Percentiles rank a stretch among this genome's conserved stretches.
phyloP scores from a whole-genome alignment of 2,888 invertebrate species.

The Oscheius sp. region DNA sequence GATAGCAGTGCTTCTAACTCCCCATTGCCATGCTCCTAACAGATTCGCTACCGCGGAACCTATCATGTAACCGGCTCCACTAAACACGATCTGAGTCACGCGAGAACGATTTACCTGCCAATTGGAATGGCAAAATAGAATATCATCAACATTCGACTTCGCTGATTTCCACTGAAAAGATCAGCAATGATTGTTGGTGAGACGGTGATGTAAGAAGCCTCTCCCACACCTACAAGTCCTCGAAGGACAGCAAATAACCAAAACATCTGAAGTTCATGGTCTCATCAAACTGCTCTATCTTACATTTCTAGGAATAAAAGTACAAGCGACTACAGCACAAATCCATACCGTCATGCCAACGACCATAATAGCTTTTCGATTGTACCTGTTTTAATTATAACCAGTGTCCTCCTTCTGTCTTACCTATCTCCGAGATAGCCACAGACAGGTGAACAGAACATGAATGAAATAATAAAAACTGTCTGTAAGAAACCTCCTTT shows the following conservation, averaged over 20 bases:
- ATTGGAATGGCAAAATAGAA: conserved; percentile 99
- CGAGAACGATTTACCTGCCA: conserved; percentile 36
- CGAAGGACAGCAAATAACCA: conserved; percentile 84
- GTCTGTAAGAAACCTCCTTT: conserved; percentile 89
- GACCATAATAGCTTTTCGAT: conserved; percentile 87
- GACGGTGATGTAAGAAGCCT: conserved; percentile 97
- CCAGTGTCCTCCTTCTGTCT: neutral
- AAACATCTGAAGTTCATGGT: conserved; percentile 75
- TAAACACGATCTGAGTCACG: conserved; percentile 72
- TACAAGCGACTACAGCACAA: conserved; percentile 87
- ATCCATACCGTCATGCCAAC: conserved; percentile 92
- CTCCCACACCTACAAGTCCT: conserved; percentile 92
- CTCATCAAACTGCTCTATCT: conserved; percentile 52
- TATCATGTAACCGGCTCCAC: conserved; percentile 92
- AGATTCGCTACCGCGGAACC: conserved; percentile 85
- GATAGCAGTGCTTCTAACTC: conserved; percentile 85
- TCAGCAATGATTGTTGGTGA: conserved; percentile 98
- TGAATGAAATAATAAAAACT: conserved; percentile 92
- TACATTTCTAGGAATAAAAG: conserved; percentile 81
- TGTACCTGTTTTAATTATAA: conserved; percentile 75
- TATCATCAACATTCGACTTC: conserved; percentile 91
- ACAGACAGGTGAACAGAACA: conserved; percentile 95
- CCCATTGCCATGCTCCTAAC: conserved; percentile 86
- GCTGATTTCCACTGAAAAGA: conserved; percentile 80
- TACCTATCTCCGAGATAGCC: conserved; percentile 94